These are phyloP conservation scores for Cephalotes varians DNA, from an alignment of 2,888 invertebrate genomes.

Conservation along the genomic window DNA sequence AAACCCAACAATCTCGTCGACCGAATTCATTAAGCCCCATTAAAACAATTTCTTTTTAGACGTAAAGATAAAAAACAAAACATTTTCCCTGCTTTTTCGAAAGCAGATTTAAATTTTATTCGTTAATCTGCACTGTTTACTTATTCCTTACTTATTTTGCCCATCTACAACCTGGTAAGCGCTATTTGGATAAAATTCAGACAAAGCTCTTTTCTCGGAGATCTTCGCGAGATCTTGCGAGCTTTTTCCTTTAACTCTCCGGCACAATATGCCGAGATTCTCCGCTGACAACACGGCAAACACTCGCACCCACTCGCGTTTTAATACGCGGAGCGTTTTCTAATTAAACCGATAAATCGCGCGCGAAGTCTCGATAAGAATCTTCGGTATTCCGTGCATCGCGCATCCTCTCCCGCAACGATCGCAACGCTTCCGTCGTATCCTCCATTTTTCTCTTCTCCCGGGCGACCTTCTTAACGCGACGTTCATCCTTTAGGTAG, in stretches of 20 bases:
- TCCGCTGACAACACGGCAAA: not conserved
- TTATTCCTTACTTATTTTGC: not conserved
- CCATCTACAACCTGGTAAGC: not conserved
- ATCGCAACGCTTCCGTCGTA: constrained; percentile 23
- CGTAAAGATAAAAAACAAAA: not conserved
- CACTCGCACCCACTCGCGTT: not conserved
- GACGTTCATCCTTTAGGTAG: constrained; percentile 48
- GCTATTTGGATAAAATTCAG: not conserved
- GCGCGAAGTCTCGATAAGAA: constrained; percentile 37
- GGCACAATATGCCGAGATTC: not conserved
- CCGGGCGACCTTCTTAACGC: constrained; percentile 33
- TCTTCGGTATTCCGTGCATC: constrained; percentile 31
- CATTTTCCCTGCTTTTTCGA: not conserved
- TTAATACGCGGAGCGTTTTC: constrained; percentile 23
- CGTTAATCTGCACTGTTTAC: not conserved
- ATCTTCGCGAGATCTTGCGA: not conserved
- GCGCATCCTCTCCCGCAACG: not conserved
- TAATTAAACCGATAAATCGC: constrained; percentile 52
- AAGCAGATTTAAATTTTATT: not conserved
- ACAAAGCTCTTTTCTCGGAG: not conserved
- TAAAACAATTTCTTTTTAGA: not conserved
- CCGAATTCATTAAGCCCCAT: constrained; percentile 1
- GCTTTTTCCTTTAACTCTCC: not conserved
- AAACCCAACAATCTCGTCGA: not conserved
- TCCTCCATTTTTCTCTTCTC: constrained; percentile 14